Percentiles rank a stretch among this genome's conserved stretches.
Conservation (phyloP, 2,797 vertebrate species). For the Sparus aurata region DNA sequence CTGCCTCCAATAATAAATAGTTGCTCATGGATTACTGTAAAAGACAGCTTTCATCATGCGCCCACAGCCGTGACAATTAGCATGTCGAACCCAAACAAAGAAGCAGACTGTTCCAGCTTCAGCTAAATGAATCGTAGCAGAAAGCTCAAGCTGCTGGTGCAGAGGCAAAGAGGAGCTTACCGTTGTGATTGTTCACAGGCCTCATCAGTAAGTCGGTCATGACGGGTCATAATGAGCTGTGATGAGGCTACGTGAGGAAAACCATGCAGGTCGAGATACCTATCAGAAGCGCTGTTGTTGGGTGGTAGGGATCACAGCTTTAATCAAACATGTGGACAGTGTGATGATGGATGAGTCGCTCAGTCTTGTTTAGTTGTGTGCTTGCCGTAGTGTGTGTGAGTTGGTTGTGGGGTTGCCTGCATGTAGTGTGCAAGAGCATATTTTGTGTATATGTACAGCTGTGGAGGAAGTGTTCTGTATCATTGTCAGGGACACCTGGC, state of each 20-base stretch:
- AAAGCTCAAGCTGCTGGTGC: background rate
- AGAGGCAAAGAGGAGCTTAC: background rate
- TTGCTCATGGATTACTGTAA: constrained; percentile 3
- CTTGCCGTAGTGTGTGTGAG: background rate
- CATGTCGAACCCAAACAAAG: constrained; percentile 52
- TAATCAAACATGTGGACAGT: constrained; percentile 28
- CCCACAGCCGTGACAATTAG: constrained; percentile 35
- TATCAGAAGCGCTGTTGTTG: constrained; percentile 43
- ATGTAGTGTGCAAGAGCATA: too few relatives aligned
- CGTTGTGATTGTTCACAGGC: constrained; percentile 37
- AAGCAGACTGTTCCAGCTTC: constrained; percentile 30
- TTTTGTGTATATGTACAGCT: background rate
- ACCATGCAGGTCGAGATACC: constrained; percentile 53
- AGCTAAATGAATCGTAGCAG: constrained; percentile 48
- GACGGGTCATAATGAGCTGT: constrained; percentile 54
- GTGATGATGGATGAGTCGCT: constrained; percentile 37
- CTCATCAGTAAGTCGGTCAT: constrained; percentile 25
- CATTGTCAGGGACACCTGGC: background rate
- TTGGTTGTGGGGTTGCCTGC: background rate
- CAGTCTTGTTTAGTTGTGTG: constrained; percentile 15
- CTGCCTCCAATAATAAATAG: constrained; percentile 10
- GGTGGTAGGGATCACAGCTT: constrained; percentile 35
- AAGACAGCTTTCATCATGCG: constrained; percentile 21
- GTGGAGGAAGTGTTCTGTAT: constrained; percentile 3
- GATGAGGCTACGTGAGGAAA: constrained; percentile 71